phyloP scores from a whole-genome alignment of 2,113 vertebrate genomes.

The Sinocyclocheilus anophthalmus region DNA sequence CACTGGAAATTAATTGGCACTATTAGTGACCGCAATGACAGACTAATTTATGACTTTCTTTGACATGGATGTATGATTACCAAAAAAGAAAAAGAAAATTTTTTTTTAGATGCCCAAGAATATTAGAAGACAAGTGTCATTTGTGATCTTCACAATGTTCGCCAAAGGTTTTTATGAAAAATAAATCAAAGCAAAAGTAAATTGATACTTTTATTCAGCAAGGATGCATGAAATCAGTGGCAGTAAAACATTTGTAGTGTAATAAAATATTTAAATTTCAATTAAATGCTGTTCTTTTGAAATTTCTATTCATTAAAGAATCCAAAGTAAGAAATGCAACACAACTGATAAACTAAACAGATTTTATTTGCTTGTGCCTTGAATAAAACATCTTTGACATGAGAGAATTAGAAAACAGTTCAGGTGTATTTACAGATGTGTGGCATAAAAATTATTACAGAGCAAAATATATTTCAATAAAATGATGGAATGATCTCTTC shows the following conservation, averaged over 20 bases:
- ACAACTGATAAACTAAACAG: neutral
- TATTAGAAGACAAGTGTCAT: neutral
- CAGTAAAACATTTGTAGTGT: too few species aligned
- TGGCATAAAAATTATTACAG: slow-evolving; percentile 33
- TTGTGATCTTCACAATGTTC: neutral
- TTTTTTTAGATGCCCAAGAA: neutral
- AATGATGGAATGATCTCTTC: slow-evolving; percentile 34
- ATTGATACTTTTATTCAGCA: too few species aligned
- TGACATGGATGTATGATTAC: neutral
- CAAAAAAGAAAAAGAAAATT: neutral
- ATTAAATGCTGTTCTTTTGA: too few species aligned
- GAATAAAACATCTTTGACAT: slow-evolving; percentile 61
- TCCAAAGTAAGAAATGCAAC: neutral
- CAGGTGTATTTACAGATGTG: slow-evolving; percentile 58
- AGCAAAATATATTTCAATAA: slow-evolving; percentile 37
- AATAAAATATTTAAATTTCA: too few species aligned
- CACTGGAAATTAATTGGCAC: neutral
- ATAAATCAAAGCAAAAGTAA: too few species aligned
- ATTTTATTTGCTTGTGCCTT: slow-evolving; percentile 68
- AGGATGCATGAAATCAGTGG: too few species aligned
- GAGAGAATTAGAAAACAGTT: slow-evolving; percentile 69
- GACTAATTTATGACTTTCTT: neutral
- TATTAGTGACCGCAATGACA: too few species aligned
- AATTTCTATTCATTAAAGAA: too few species aligned
- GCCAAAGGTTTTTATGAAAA: too few species aligned